Evolutionary conservation across 2,888 invertebrate genomes (phyloP).

Genomic region (Cantharis rufa): DNA sequence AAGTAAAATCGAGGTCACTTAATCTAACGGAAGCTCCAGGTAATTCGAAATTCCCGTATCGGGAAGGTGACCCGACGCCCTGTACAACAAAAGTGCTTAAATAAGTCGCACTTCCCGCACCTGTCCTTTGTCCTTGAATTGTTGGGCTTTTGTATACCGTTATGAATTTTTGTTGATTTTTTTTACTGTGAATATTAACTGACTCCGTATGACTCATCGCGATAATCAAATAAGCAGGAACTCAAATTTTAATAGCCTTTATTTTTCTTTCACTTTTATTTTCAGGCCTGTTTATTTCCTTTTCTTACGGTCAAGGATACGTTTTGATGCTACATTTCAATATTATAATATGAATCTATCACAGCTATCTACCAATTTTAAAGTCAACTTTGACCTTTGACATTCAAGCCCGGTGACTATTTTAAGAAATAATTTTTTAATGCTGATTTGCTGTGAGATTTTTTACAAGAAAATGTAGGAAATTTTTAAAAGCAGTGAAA

Average conservation of each 20-base stretch:
- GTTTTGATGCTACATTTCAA: too few species aligned
- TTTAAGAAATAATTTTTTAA: too few species aligned
- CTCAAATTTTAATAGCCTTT: background rate
- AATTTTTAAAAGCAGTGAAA: too few species aligned
- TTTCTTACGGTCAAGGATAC: background rate
- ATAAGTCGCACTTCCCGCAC: background rate
- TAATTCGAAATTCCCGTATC: background rate
- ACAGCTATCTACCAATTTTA: too few species aligned
- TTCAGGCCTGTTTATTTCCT: background rate
- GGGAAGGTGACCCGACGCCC: background rate
- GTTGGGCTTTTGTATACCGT: background rate
- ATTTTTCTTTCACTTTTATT: background rate
- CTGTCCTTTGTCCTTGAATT: slow-evolving; percentile 3
- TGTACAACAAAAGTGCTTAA: background rate
- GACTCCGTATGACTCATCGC: background rate
- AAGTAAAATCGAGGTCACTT: background rate
- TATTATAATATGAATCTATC: too few species aligned
- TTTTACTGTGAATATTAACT: background rate
- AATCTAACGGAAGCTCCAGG: background rate
- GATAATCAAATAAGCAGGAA: background rate
- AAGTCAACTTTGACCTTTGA: too few species aligned
- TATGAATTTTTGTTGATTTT: background rate
- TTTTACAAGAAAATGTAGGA: too few species aligned
- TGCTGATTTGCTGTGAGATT: too few species aligned
- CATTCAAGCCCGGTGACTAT: too few species aligned